These are phyloP conservation scores for Turritopsis dohrnii DNA, from an alignment of 30 jellyfish, hydroid and myxozoan genomes.

Conservation along the genomic window DNA sequence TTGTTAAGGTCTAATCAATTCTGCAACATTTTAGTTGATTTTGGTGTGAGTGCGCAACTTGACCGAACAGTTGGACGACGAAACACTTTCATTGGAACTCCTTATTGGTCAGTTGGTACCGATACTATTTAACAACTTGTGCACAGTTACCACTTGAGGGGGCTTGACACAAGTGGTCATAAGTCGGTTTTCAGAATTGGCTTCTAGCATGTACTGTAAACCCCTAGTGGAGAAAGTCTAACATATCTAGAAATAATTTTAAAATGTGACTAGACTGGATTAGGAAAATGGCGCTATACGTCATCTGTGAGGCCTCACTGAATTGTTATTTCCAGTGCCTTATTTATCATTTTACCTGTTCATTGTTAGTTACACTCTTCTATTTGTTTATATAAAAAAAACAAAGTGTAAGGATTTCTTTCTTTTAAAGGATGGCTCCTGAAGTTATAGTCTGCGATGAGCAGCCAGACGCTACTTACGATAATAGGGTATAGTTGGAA, in stretches of 20 bases:
- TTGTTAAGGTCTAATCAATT: too few species aligned
- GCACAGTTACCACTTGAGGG: too few species aligned
- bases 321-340: too few species aligned
- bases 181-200: too few species aligned
- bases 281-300: too few species aligned
- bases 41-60: slow-evolving; percentile 99
- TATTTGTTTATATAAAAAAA: neutral
- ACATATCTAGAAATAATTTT: too few species aligned
- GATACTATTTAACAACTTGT: too few species aligned
- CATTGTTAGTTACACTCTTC: neutral
- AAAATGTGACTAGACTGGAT: too few species aligned
- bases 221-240: too few species aligned
- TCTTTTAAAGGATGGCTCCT: slow-evolving; percentile 95
- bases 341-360: neutral
- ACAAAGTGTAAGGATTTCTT: neutral
- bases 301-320: too few species aligned
- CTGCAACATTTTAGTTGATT: slow-evolving; percentile 63
- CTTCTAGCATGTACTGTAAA: too few species aligned
- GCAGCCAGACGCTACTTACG: slow-evolving; percentile 98
- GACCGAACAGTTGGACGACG: slow-evolving; percentile 98
- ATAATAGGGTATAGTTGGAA: slow-evolving; percentile 65
- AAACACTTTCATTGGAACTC: slow-evolving; percentile 98
- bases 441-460: slow-evolving; percentile 99
- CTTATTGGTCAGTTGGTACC: slow-evolving; percentile 74
- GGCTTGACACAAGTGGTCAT: too few species aligned